Evolutionary conservation across 2,888 invertebrate genomes (phyloP).

Genomic region (Teleogryllus oceanicus): DNA sequence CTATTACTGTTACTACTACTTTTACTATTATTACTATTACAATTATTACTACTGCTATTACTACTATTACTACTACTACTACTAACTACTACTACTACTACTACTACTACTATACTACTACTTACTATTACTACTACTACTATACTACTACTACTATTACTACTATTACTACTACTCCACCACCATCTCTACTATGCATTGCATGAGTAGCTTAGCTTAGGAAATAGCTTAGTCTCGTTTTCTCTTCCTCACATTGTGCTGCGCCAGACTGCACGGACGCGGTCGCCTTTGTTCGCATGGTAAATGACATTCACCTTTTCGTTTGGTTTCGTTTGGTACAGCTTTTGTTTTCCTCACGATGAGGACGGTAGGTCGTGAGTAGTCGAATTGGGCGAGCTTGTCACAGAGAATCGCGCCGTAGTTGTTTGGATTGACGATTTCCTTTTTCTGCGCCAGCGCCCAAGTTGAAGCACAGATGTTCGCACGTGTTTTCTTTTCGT

Average conservation of each 20-base stretch:
- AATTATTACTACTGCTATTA: no score
- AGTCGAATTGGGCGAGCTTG: background rate
- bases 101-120: no score
- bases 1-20: no score
- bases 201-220: background rate
- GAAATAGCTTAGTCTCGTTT: background rate
- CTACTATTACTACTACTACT: no score
- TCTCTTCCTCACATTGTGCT: background rate
- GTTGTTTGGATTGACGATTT: background rate
- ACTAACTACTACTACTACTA: no score
- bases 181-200: background rate
- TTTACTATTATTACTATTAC: no score
- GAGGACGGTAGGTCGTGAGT: background rate
- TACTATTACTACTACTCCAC: no score
- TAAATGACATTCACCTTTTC: background rate
- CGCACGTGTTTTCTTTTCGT: background rate
- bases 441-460: background rate
- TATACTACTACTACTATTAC: no score
- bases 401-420: background rate
- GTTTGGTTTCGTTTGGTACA: background rate
- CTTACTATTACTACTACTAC: no score
- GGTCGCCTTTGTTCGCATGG: background rate
- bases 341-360: background rate
- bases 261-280: background rate
- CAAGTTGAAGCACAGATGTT: background rate